Evolutionary conservation across 2,797 vertebrate genomes (phyloP), one percentile per base, ranked within the genome.

Genomic region (Schizothorax lantsangensis): DNA sequence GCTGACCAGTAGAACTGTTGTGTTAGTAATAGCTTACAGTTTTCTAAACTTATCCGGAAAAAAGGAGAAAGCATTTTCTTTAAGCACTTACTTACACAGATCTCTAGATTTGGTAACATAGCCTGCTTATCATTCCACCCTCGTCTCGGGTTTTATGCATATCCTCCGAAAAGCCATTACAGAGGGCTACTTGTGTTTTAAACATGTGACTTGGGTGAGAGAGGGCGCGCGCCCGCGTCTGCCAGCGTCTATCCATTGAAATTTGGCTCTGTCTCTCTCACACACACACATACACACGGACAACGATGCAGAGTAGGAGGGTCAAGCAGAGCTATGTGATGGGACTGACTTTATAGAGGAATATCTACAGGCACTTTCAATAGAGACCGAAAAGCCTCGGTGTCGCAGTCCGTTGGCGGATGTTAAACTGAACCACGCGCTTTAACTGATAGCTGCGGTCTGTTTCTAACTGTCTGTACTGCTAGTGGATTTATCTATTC

Each of bases 131-230:
- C 73, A 95, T 95, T 94, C 94, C 26, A 64, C 0, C 89, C 93
- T 93, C 93, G 92, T 94, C 90, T 81, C 83, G 86, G 68, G 89
- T 90, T 87, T 90, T 84, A 89, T 84, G 89, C 91, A 91, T 84
- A 79, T 90, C 91, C 90, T 91, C 89, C 91, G 91, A 93, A 93
- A 93, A 90, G 91, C 91, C 89, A 91, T 91, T 92, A 95, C 95
- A 96, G 92, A 95, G 93, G 92, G 90, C 92, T 94, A 92, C 93
- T 95, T 95, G 95, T 95, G 93, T 92, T 92, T 94, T 89, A 92
- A 93, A 93, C 95, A 95, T 95, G 95, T 95, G 95, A 95, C 94
- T 92, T 68, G 83, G 89, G 93, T 90, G 93, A 92, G 93, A 88
- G 92, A 88, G 91, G 57, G 78, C 64, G 87, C 90, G 81, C 80